Evolutionary conservation across 2,888 invertebrate species (phyloP), one percentile per base, ranked within the genome.

Genomic region (Acronicta alni): DNA sequence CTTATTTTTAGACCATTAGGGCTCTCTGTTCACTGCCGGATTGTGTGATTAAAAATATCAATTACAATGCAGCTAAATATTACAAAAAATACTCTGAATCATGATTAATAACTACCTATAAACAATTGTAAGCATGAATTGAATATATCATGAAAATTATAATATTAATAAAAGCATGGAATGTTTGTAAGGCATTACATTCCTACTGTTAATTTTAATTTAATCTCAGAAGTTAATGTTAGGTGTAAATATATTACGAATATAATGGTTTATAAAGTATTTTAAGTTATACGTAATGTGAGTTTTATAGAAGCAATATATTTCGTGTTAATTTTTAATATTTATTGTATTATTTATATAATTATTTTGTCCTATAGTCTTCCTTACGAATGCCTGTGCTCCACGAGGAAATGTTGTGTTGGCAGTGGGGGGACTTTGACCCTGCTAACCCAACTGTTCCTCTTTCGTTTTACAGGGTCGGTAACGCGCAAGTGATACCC

Each of bases 221-320:
- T 56, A 64, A 67, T 75, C 75, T 75, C 75, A 65, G 18, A 26
- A 18, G n/a, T n/a, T 66, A 58, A 48, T 38, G 2, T 55, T 78
- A 73, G 51, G 48, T 69, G 77, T 72, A 76, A 66, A 78, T 77
- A 77, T 46, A 46, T 52, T 66, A 63, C 23, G 49, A 54, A 60
- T 20, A 48, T 63, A 58, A 49, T 63, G 54, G 54, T 62, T 55
- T 42, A 35, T 47, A 46, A 46, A 20, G 20, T 42, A 57, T 35
- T 57, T 23, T 70, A 63, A 70, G 46, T 42, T 53, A 12, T 42
- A 54, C 44, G 57, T 60, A 68, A 57, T 58, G 62, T 39, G 37
- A 66, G 60, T 70, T 79, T 77, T 76, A 73, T 75, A 75, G 67
- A 75, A 79, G 67, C 79, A 77, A 72, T 77, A 75, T 72, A 72